Evolutionary conservation across 1,140 invertebrate species (phyloP), one percentile per base, ranked within the genome.

Genomic region (Lordiphosa collinella): DNA sequence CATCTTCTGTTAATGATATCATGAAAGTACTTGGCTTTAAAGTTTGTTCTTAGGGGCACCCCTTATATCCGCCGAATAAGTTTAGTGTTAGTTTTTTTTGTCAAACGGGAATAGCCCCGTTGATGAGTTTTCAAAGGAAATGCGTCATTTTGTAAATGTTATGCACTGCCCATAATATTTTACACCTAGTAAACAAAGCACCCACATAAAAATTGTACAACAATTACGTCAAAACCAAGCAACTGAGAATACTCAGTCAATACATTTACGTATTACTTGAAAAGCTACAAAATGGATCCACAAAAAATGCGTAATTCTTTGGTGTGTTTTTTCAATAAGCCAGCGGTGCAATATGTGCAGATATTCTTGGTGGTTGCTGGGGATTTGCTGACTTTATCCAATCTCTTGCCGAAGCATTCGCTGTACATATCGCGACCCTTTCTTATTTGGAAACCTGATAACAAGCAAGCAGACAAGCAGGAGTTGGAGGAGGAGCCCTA

Each of bases 361-460:
- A 46, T 79, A 34, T 31, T 36, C 0, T 13, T 80, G 2, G 70
- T 75, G 3, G 22, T 74, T 13, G 9, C 47, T 2, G 54, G 49
- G 0, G 74, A 79, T 56, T 12, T 74, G 22, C 2, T 69, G 35
- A 2, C 64, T 1, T 29, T 79, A 1, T 36, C 75, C 10, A 74
- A 62, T 37, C 35, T 65, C 1, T 48, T 40, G 43, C 70, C 73
- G 1, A 53, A 71, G 14, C 74, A 78, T 18, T 79, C 43, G 6
- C 22, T 49, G 38, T 57, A 79, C 14, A 40, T 80, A 3, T 36
- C 44, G 8, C 51, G 51, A 3, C 74, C 74, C 0, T 79, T 65
- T 52, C 35, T 80, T 0, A 0, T 49, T 0, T 79, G 74, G 70
- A 34, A 40, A 7, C 5, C 5, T 8, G 12, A 58, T 3, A 37